Conservation (phyloP, 2,888 invertebrate genomes). For the Rutpela maculata region DNA sequence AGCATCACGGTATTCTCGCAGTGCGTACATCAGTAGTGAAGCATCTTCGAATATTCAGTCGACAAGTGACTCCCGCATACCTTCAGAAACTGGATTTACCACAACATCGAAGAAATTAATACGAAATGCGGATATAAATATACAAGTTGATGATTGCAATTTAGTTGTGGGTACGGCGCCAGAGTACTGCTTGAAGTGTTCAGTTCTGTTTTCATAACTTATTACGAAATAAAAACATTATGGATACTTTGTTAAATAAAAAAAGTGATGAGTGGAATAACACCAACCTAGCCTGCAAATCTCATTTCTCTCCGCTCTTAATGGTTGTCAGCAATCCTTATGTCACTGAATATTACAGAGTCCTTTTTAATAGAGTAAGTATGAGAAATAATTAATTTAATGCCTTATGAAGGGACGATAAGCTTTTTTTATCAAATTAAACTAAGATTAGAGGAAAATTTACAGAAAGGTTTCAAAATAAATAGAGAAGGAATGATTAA, state of each 20-base stretch:
- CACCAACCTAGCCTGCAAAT: not conserved
- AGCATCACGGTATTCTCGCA: not conserved
- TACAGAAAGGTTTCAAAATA: no score
- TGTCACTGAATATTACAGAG: constrained; percentile 15
- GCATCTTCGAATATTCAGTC: not conserved
- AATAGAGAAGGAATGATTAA: no score
- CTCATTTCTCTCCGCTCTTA: no score
- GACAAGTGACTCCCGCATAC: constrained; percentile 3
- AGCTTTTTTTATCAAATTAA: no score
- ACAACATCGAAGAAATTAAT: constrained; percentile 18
- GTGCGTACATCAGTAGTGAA: not conserved
- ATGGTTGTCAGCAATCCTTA: constrained; percentile 8
- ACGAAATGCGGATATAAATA: constrained; percentile 28
- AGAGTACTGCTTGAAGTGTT: not conserved
- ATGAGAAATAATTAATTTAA: not conserved
- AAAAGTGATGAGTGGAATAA: not conserved
- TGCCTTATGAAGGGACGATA: no score
- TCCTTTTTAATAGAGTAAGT: constrained; percentile 22
- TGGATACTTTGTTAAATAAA: not conserved
- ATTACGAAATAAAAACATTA: constrained; percentile 1
- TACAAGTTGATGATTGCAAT: not conserved
- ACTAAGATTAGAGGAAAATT: no score
- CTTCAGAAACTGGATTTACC: constrained; percentile 37
- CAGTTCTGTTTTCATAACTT: not conserved
- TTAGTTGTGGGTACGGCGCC: not conserved